These are phyloP conservation scores for Nemotelus nigrinus DNA, from an alignment of 2,888 invertebrate species.

Conservation along the genomic window DNA sequence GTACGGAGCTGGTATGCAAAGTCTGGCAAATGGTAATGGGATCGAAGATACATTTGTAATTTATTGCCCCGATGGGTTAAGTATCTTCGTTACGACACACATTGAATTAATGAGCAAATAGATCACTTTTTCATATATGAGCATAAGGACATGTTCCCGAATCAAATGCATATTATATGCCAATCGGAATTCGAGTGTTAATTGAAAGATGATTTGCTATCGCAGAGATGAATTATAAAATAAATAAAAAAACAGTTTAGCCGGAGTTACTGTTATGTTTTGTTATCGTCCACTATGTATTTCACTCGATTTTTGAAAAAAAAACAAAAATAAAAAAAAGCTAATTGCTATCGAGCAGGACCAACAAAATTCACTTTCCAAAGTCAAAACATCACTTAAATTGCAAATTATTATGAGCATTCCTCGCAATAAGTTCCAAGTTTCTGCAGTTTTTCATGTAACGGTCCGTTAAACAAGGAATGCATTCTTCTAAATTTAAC, in stretches of 20 bases:
- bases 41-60: constrained; percentile 38
- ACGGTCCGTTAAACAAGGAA: not conserved
- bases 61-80: constrained; percentile 42
- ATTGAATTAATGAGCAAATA: constrained; percentile 41
- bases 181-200: constrained; percentile 8
- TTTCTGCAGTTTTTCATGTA: too few relatives aligned
- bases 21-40: constrained; percentile 7
- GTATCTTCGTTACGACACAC: constrained; percentile 38
- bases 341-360: too few relatives aligned
- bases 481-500: constrained; percentile 19
- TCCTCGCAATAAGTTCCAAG: too few relatives aligned
- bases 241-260: constrained; percentile 12
- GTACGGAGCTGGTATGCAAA: constrained; percentile 48
- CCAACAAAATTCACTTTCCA: too few relatives aligned
- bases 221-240: constrained; percentile 19
- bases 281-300: not conserved
- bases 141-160: too few relatives aligned
- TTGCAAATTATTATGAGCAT: too few relatives aligned
- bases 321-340: too few relatives aligned
- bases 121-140: constrained; percentile 19
- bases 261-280: not conserved
- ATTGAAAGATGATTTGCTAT: constrained; percentile 14
- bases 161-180: too few relatives aligned
- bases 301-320: too few relatives aligned
- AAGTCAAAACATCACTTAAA: too few relatives aligned